Evolutionary conservation across 2,113 vertebrate species (phyloP).

Genomic region (Rallus limicola): DNA sequence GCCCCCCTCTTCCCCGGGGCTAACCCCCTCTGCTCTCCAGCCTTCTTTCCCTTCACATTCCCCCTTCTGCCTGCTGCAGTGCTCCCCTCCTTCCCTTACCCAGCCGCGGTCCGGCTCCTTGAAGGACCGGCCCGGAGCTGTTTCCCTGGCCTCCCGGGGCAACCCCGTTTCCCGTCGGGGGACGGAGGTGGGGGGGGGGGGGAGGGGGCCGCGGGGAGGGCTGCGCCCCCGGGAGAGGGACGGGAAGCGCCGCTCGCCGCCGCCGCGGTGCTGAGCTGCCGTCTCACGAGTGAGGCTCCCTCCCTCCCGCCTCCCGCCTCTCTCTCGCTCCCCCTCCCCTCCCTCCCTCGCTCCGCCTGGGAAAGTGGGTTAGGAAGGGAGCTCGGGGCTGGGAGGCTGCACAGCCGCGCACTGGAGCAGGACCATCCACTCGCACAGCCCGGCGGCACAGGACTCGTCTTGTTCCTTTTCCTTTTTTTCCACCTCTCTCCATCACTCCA

Average conservation of each 20-base stretch:
- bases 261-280: neutral
- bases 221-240: neutral
- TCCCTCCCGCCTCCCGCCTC: neutral
- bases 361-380: conserved; percentile 83
- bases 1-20: neutral
- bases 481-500: neutral
- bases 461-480: neutral
- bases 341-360: conserved; percentile 69
- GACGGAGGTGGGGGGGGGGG: neutral
- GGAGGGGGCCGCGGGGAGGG: neutral
- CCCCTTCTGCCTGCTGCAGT: neutral
- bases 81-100: neutral
- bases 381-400: conserved; percentile 61
- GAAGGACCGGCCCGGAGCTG: conserved; percentile 60
- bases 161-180: conserved; percentile 26
- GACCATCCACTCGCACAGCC: conserved; percentile 54
- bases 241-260: neutral
- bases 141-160: conserved; percentile 85
- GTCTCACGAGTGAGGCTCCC: conserved; percentile 16
- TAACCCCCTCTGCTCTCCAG: neutral
- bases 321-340: neutral
- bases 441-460: conserved; percentile 1
- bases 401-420: conserved; percentile 57
- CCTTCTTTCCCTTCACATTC: neutral
- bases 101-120: neutral